Conservation (phyloP, 37 sponge, comb jelly and placozoan species). For the Spongilla lacustris region DNA sequence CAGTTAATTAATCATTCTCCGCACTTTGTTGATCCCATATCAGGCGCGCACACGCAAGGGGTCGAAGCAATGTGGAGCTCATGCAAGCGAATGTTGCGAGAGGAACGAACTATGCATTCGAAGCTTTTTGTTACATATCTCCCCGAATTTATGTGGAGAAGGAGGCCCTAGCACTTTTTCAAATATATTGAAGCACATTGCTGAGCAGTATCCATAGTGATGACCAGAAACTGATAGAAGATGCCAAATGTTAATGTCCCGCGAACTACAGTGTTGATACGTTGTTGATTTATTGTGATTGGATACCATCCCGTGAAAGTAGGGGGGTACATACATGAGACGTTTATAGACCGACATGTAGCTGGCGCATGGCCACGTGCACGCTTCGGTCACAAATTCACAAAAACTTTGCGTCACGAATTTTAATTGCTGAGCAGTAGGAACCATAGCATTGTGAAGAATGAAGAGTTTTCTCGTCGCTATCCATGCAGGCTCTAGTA, state of each 20-base stretch:
- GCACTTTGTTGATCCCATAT: conserved; percentile 44
- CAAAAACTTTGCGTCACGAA: no score
- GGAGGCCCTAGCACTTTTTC: not conserved
- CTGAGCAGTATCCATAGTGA: conserved; percentile 49
- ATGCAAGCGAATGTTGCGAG: conserved; percentile 14
- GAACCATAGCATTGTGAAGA: no score
- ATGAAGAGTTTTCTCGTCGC: no score
- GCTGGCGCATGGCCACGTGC: no score
- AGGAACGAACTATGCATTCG: not conserved
- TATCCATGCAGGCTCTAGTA: no score
- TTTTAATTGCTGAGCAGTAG: no score
- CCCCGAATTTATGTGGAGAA: conserved; percentile 48
- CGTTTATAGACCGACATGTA: no score
- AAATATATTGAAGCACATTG: conserved; percentile 27
- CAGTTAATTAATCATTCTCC: conserved; percentile 54
- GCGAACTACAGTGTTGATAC: not conserved
- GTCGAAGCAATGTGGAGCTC: conserved; percentile 24
- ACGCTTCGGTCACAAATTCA: no score
- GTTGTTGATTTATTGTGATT: not conserved
- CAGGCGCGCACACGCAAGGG: conserved; percentile 42
- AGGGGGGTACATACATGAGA: no score
- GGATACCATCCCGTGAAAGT: no score
- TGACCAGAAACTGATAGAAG: not conserved
- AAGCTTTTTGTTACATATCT: conserved; percentile 27
- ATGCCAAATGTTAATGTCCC: not conserved